Evolutionary conservation across 1,140 invertebrate genomes (phyloP).

Genomic region (Epicauta chinensis): DNA sequence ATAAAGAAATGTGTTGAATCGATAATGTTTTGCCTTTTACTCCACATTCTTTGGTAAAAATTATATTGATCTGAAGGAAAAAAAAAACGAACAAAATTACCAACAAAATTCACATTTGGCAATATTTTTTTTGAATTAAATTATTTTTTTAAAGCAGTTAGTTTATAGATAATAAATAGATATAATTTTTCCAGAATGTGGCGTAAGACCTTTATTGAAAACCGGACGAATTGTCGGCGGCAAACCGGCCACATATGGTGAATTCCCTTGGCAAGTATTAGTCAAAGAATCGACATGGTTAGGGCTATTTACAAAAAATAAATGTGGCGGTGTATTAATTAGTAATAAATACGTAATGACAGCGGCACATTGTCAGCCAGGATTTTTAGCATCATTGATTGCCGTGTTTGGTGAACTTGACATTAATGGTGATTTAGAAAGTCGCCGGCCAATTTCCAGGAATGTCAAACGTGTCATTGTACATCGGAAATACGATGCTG

Average conservation of each 20-base stretch:
- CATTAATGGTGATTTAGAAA: slow-evolving; percentile 75
- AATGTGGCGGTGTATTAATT: slow-evolving; percentile 89
- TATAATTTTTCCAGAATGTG: slow-evolving; percentile 62
- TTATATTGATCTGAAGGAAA: slow-evolving; percentile 11
- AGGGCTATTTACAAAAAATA: slow-evolving; percentile 92
- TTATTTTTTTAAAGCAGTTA: too few species aligned
- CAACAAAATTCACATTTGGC: neutral
- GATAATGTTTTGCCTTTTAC: slow-evolving; percentile 3
- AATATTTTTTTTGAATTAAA: too few species aligned
- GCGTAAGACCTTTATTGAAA: slow-evolving; percentile 73
- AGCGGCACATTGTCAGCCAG: slow-evolving; percentile 91
- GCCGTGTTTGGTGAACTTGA: slow-evolving; percentile 89
- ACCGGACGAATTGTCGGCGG: slow-evolving; percentile 84
- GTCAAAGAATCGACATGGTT: slow-evolving; percentile 89
- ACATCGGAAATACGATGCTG: slow-evolving; percentile 80
- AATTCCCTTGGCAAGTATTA: slow-evolving; percentile 91
- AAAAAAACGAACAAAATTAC: slow-evolving; percentile 12
- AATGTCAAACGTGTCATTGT: slow-evolving; percentile 84
- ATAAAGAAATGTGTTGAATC: slow-evolving; percentile 8
- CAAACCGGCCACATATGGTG: slow-evolving; percentile 75
- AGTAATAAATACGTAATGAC: slow-evolving; percentile 80
- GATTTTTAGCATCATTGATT: slow-evolving; percentile 81
- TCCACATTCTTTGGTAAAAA: slow-evolving; percentile 13
- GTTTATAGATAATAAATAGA: neutral
- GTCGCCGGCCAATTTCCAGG: slow-evolving; percentile 66